Conservation (phyloP, 2,888 invertebrate species). For the Caenorhabditis sp. region DNA sequence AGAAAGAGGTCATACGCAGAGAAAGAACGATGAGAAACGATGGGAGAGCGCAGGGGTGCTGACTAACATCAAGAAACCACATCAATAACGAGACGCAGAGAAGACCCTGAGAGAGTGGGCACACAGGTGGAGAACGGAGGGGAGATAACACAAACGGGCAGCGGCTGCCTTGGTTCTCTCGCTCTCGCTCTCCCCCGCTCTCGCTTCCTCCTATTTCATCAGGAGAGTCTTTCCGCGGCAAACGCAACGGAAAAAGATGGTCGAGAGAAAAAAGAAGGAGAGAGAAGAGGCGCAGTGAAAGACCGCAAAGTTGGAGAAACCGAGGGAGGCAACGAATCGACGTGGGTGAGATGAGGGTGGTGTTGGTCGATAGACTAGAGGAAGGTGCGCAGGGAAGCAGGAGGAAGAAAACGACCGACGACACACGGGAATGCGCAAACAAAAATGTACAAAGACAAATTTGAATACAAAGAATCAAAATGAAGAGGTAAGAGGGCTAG, state of each 20-base stretch:
- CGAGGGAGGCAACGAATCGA: slow-evolving; percentile 22
- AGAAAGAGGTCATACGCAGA: slow-evolving; percentile 50
- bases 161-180: slow-evolving; percentile 6
- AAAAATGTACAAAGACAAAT: slow-evolving; percentile 13
- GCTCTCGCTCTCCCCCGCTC: slow-evolving; percentile 16
- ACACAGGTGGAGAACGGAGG: slow-evolving; percentile 36
- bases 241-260: slow-evolving; percentile 22
- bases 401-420: no score
- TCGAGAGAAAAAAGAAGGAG: slow-evolving; percentile 29
- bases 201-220: slow-evolving; percentile 11
- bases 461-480: slow-evolving; percentile 28
- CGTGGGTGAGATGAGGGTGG: slow-evolving; percentile 49
- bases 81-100: slow-evolving; percentile 23
- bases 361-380: slow-evolving; percentile 35
- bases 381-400: slow-evolving; percentile 36
- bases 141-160: slow-evolving; percentile 51
- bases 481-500: background rate
- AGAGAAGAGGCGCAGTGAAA: slow-evolving; percentile 44
- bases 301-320: slow-evolving; percentile 44
- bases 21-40: slow-evolving; percentile 30
- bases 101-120: background rate
- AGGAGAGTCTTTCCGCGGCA: slow-evolving; percentile 15
- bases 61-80: slow-evolving; percentile 26
- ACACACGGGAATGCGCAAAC: slow-evolving; percentile 49
- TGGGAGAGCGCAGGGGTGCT: slow-evolving; percentile 44